Evolutionary conservation across 30 jellyfish, hydroid and myxozoan species (phyloP).

Genomic region (Catostylus mosaicus): DNA sequence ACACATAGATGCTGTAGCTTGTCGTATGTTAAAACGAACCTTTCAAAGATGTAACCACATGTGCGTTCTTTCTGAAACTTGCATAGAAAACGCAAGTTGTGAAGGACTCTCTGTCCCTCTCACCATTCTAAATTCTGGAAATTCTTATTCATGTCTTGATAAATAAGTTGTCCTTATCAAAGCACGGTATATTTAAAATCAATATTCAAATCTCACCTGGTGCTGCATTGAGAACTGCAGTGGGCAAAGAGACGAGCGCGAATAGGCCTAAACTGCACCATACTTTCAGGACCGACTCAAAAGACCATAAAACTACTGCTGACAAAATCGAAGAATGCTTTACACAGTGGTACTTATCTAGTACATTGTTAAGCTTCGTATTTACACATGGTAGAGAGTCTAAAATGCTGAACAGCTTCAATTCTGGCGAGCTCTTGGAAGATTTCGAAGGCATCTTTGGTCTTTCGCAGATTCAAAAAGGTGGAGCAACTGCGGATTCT

Average conservation of each 20-base stretch:
- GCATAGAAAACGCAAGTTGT: too few species aligned
- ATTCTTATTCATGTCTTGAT: too few species aligned
- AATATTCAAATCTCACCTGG: constrained; percentile 5
- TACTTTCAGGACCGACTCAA: background rate
- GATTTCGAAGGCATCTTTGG: background rate
- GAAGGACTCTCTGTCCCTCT: too few species aligned
- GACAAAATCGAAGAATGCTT: background rate
- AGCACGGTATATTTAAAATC: too few species aligned
- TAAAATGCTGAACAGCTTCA: background rate
- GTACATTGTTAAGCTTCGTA: background rate
- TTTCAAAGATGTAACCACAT: too few species aligned
- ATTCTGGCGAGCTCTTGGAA: background rate
- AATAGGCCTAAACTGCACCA: background rate
- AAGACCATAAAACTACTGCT: background rate
- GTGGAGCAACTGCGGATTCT: background rate
- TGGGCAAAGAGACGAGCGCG: background rate
- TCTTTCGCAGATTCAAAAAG: background rate
- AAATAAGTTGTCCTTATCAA: too few species aligned
- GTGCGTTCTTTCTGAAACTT: too few species aligned
- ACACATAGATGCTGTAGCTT: too few species aligned
- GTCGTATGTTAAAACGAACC: too few species aligned
- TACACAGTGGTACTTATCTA: background rate
- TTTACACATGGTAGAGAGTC: background rate
- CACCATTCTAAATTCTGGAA: too few species aligned
- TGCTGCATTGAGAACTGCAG: background rate